Base-by-base conservation (phyloP, 2,888 invertebrate species). In the Bhutanitis thaidina region DNA sequence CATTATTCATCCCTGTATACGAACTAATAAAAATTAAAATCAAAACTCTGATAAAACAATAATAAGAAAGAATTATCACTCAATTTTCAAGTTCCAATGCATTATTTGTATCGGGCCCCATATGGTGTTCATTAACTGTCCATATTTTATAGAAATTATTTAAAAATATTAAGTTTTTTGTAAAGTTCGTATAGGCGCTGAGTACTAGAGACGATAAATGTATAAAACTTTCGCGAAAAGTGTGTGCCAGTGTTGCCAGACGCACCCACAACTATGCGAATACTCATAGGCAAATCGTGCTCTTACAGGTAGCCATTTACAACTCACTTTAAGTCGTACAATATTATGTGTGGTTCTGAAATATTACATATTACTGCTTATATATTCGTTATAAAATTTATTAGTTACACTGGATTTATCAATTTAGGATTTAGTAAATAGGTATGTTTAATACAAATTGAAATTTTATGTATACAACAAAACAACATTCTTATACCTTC, bases 161-260 rank as follows among this genome's bases (percentile, higher is more conserved):
- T 45, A 56, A 80, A 80, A 78, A 65, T 71, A 77, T 81, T 49
- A 62, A 65, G 64, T 74, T 86, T 88, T 86, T 87, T 80, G 58
- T 56, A 67, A 67, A 83, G 74, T 61, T 59, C 78, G 55, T 61
- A 80, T 86, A 88, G 88, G 88, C 88, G 88, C 88, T 84, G 79
- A 84, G 80, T 73, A 71, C 60, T 69, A 71, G 77, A 73, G 75
- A 65, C 75, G 79, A 76, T 74, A 77, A 71, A 64, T 66, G 63
- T 55, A 51, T 56, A 74, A 78, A 84, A 83, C 78, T 61, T 69
- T 55, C 62, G 69, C 70, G 69, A 72, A 75, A 80, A 72, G 67
- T 78, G 70, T 59, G 66, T 75, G 64, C 36, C 61, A 75, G 77
- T 80, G 83, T 78, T 83, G 80, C 83, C 81, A 85, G 65, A 74